These are phyloP conservation scores for Pemphredon lugubris DNA, from an alignment of 2,888 invertebrate species.

Conservation along the genomic window DNA sequence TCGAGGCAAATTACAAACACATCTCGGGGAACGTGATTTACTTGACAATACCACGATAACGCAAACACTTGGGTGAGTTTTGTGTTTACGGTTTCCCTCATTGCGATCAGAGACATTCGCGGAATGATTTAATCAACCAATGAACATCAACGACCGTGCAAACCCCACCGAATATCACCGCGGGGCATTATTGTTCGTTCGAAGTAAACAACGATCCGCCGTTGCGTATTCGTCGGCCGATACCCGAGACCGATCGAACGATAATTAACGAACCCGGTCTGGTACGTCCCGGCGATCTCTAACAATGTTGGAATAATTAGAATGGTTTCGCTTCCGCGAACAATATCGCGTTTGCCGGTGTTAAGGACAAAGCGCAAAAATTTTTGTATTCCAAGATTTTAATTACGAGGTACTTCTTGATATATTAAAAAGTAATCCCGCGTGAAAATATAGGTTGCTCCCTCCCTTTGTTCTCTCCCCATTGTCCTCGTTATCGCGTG, in stretches of 20 bases:
- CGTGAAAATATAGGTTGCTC: too few relatives aligned
- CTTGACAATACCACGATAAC: too few relatives aligned
- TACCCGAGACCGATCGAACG: constrained; percentile 50
- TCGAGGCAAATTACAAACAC: too few relatives aligned
- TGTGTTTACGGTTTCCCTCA: too few relatives aligned
- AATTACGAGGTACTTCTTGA: too few relatives aligned
- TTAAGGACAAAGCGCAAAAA: neutral
- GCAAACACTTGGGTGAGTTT: too few relatives aligned
- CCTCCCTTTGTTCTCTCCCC: too few relatives aligned
- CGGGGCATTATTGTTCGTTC: constrained; percentile 50
- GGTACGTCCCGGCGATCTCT: constrained; percentile 22
- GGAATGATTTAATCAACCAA: constrained; percentile 46
- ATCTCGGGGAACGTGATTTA: too few relatives aligned
- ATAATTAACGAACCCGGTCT: constrained; percentile 54
- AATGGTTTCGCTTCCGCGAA: constrained; percentile 28
- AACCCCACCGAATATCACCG: constrained; percentile 37
- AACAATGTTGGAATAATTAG: constrained; percentile 59
- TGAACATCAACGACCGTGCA: constrained; percentile 44
- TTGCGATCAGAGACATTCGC: neutral
- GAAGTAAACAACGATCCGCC: constrained; percentile 53
- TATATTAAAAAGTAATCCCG: too few relatives aligned
- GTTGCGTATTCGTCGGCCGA: constrained; percentile 31
- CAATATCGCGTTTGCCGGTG: constrained; percentile 32
- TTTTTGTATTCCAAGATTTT: too few relatives aligned
- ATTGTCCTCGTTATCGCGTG: too few relatives aligned